Evolutionary conservation across 2,113 vertebrate species (phyloP), one percentile per base, ranked within the genome.

Genomic region (Promerops cafer): DNA sequence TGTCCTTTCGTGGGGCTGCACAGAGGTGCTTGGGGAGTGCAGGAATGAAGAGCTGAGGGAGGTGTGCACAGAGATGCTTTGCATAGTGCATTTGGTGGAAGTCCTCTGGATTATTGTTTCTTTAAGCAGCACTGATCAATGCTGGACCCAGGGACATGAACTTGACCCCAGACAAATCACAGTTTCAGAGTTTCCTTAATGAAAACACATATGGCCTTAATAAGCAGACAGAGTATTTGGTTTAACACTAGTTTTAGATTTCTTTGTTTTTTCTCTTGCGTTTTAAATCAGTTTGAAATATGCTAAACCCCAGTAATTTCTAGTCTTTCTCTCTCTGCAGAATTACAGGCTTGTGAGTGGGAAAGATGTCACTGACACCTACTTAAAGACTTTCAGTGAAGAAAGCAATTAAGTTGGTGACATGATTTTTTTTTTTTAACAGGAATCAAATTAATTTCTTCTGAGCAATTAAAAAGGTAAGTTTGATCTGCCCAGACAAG

Each of bases 371-470:
- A 83, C 39, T 89, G 76, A 95, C 54, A 86, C 30, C 28, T 80
- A 77, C 89, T 94, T 93, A 85, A 87, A 94, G 39, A 47, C n/a
- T 90, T 83, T 74, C 39, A 77, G 20, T 2, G 23, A 83, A 91
- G 74, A 95, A 96, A 76, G 27, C 75, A 94, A 93, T 93, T 96
- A 94, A 91, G 39, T 72, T 90, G 47, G 24, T 77, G 63, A 93
- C 50, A 90, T 24, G 60, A 45, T 30, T 52, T 85, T 80, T 76
- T 47, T 37, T 65, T 63, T 61, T 47, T 8, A 45, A 45, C 72
- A 79, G 39, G 31, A 76, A 70, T 90, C 50, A 83, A 87, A 83
- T 18, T 49, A 77, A 80, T 83, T 91, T 42, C 42, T 93, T 87
- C 23, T 94, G 42, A 86, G 59, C 63, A 93, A 90, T 93, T 94